Base-by-base conservation (phyloP, 2,113 vertebrate species). In the Nothoprocta pentlandii region DNA sequence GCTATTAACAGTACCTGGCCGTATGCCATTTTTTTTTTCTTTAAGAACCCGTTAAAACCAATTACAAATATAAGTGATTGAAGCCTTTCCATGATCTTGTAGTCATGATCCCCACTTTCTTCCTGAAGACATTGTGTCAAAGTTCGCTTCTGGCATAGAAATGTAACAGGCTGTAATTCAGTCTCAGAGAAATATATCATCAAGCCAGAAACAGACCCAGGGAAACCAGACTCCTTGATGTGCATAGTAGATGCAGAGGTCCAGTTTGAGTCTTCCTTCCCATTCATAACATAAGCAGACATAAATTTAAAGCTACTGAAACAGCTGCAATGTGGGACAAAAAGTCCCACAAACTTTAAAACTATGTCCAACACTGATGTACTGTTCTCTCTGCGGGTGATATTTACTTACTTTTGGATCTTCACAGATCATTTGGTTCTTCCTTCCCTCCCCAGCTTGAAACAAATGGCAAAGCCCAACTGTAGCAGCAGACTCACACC, bases 91-190 rank as follows among this genome's bases (percentile, higher is more conserved):
- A 5, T 61, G 32, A 6, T 41, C 13, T 32, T 67, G 23, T 5
- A 63, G 34, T 22, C 51, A 6, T 85, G 32, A 61, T 36, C 46
- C 17, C 26, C 47, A 16, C 21, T 42, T 87, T 28, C 9, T 28
- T 47, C 62, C 53, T 71, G 58, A 80, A 42, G 39, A 58, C 42
- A 77, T 4, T 10, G 4, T 0, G 1, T 6, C 0, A 2, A 70
- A 36, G 20, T 70, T 41, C 41, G 6, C 17, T 9, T n/a, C 10
- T 8, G 19, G 21, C 54, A 59, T 49, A 82, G 20, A 67, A 30
- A 4, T 5, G 2, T 39, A n/a, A 28, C 10, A 34, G 42, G 64
- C 23, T 12, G 84, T 82, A 36, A 10, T 39, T 26, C 5, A 34
- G 20, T 28, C 62, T 25, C 36, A 89, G 59, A 69, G 62, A 71